Base-by-base conservation (phyloP, 2,888 invertebrate species). In the Microplitis deprimator region DNA sequence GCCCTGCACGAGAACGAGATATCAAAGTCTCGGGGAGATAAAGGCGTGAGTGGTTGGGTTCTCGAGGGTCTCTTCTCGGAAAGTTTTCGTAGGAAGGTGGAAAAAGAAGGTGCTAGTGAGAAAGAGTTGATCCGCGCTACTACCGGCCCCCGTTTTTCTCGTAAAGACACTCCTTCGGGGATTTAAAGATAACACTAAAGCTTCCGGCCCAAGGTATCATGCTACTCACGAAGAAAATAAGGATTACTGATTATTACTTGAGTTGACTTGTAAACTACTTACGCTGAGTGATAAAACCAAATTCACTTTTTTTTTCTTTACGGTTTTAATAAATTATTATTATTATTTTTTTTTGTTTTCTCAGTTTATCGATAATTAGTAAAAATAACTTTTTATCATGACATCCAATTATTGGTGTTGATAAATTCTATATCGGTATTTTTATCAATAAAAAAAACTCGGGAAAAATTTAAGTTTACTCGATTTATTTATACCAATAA, bases 161-260 rank as follows among this genome's bases (percentile, higher is more conserved):
- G 39, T 64, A 39, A 64, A 72, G 62, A 72, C 64, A 65, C 62
- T 72, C 62, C 72, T 61, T 17, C 6, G 40, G 62, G 72, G 72
- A 72, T 72, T 72, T 64, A 7, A 64, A 72, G 72, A 72, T 72
- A 64, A 72, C 41, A 62, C 64, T 72, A 65, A 65, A 65, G 38
- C 65, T 65, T 65, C 38, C 65, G 13, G 10, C 50, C 8, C 10
- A 50, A 50, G 38, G 65, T 20, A 29, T 6, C 13, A 38, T 65
- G 13, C 65, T 65, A 65, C 13, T 65, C 38, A 65, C 38, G 38
- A 13, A 65, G 20, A 65, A 65, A 65, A 13, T 29, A 65, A 29
- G 29, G 29, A 65, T 20, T 50, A 50, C 50, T 50, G 50, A 50
- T 50, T 50, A 50, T 50, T 50, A 50, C 50, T 5, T 13, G 50